Base-by-base conservation (phyloP, 2,888 invertebrate species). In the Euplagia quadripunctaria region DNA sequence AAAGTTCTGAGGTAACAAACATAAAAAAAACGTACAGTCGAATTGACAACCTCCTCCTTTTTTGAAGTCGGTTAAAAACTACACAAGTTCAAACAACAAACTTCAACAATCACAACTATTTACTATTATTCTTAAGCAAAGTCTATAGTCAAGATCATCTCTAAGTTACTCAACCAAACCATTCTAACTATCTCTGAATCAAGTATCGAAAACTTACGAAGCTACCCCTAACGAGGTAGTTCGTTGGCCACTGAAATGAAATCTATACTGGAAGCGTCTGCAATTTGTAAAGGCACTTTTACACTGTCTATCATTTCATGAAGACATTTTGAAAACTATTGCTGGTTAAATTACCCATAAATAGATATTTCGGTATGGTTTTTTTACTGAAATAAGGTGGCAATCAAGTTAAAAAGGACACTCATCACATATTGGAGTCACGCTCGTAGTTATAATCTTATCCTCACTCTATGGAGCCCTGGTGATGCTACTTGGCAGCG, bases 221-320 rank as follows among this genome's bases (percentile, higher is more conserved):
- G 31, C 31, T 31, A 31, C 51, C 42, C 5, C 51, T 70, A 70
- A 70, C 70, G 51, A 70, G 70, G 41, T 41, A 7, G 49, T 70
- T 70, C 70, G 70, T 64, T 70, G 64, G 61, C 46, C 61, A 16
- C 61, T 14, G 51, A 64, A 14, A 46, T 14, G 51, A 64, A 64
- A n/a, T 70, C 17, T 9, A 63, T 14, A 43, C 31, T 58, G 12
- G 5, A 20, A 58, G 31, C 58, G 12, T 20, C 43, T 0, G 12
- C 12, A 12, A 58, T 58, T 58, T 12, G 12, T 5, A 58, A 20
- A 20, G 58, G 20, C 11, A 31, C 8, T 12, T 12, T 31, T 20
- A 58, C 20, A 31, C 1, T 20, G 20, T 12, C 20, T 20, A 4
- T 11, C 8, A 52, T 52, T 17, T 4, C 17, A 16, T 16, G 51